These are phyloP conservation scores for Apis laboriosa DNA, from an alignment of 1,140 invertebrate species.

Conservation along the genomic window DNA sequence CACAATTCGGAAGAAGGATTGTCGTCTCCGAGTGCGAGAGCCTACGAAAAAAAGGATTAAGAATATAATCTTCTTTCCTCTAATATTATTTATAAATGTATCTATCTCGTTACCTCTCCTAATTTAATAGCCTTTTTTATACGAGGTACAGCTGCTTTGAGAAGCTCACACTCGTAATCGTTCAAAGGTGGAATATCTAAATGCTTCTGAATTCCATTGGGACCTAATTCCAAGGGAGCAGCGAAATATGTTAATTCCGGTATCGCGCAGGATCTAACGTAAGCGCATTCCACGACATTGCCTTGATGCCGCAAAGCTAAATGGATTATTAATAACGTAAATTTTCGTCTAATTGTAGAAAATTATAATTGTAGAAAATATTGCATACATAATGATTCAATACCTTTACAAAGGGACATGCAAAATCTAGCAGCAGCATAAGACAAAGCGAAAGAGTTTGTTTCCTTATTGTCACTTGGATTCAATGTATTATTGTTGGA, in stretches of 20 bases:
- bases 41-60: background rate
- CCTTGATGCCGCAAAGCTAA: conserved; percentile 79
- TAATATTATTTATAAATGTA: background rate
- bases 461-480: conserved; percentile 44
- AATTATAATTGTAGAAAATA: background rate
- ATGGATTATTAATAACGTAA: conserved; percentile 49
- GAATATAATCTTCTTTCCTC: no score
- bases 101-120: conserved; percentile 73
- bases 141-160: conserved; percentile 79
- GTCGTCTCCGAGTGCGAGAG: conserved; percentile 24
- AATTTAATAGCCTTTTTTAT: conserved; percentile 81
- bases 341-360: background rate
- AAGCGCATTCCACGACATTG: conserved; percentile 82
- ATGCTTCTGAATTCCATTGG: conserved; percentile 80
- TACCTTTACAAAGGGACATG: conserved; percentile 81
- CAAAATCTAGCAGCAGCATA: conserved; percentile 83
- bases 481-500: conserved; percentile 65
- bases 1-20: background rate
- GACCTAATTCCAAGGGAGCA: conserved; percentile 76
- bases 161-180: conserved; percentile 81
- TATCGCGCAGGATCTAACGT: conserved; percentile 78
- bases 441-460: conserved; percentile 79
- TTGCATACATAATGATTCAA: no score
- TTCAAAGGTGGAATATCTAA: conserved; percentile 81
- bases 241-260: conserved; percentile 78